Evolutionary conservation across 2,888 invertebrate genomes (phyloP), one percentile per base, ranked within the genome.

Genomic region (Unio delphinus): DNA sequence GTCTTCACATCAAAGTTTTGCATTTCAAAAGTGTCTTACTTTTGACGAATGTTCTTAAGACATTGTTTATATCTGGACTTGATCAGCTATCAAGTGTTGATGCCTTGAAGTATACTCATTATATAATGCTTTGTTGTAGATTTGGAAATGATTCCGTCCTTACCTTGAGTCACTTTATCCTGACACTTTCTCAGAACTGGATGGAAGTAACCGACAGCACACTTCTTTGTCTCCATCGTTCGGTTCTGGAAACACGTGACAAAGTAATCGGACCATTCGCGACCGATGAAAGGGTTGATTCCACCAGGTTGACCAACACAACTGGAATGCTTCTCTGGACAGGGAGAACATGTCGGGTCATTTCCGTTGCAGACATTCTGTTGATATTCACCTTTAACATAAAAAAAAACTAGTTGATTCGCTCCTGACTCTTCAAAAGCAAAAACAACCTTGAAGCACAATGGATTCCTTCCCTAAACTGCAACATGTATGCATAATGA

Each of bases 301-400:
- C 78, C 79, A 60, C 79, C 76, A 26, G 74, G 68, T 28, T 70
- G 62, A 8, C 76, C 74, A n/a, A 75, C 68, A 71, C 80, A 80
- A 23, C 71, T 71, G n/a, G 79, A 78, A 7, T 74, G 66, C 23
- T 76, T 65, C 23, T 80, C 65, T 7, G 61, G 23, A 68, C 80
- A 80, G 4, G 73, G 77, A 17, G n/a, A 55, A 71, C 80, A 80
- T 5, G 57, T 62, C 5, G 75, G 67, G 23, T 77, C 72, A 5
- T 63, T 64, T 1, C 71, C 67, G 57, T 74, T 65, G 64, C 80
- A 80, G 11, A 72, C 64, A 59, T 78, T 77, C 62, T 77, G 74
- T 15, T 74, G 69, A 65, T 80, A 80, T n/a, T 80, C 78, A 71
- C 80, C 80, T 80, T 61, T 20, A 57, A 30, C 26, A 18, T 18